Base-by-base conservation (phyloP, 1,140 invertebrate species). In the Nomia melanderi region DNA sequence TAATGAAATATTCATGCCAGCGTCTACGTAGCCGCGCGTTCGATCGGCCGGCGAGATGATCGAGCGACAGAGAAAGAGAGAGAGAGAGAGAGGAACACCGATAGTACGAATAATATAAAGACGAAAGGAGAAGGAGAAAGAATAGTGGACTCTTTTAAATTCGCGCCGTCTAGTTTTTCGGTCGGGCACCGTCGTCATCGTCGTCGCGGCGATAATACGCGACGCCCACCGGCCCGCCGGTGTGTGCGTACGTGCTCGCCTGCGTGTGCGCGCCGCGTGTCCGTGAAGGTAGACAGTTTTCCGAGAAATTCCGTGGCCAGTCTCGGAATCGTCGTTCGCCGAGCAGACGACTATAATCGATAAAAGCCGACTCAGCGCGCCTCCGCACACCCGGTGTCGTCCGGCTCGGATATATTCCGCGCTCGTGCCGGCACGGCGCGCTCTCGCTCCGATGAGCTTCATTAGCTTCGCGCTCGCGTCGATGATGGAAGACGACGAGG, bases 1-100 rank as follows among this genome's bases (percentile, higher is more conserved):
- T 82, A 81, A 83, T 41, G 59, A 60, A 69, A 69, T 69, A 69
- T 76, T 76, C 73, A 69, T 69, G 65, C 31, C 14, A 14, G 53
- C 64, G 66, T 77, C 82, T 82, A 50, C 33, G 47, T 9, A 64
- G 31, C 5, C 50, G 17, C 31, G 17, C 29, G 25, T 50, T 50
- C 47, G 20, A 50, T 50, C 47, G 33, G 47, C n/a, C 20, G 20
- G 14, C 14, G 20, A 50, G 47, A 50, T 50, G 47, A 50, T 50
- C 47, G 47, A 7, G 8, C 47, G 3, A 44, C 47, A n/a, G n/a
- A n/a, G 8, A n/a, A 2, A 20, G 20, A 12, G 14, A 0, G 4
- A 44, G 14, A 14, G 6, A 44, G 20, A 44, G 14, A 12, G 12
- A 17, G 41, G 14, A 44, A 17, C 4, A 8, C 36, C n/a, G n/a